Evolutionary conservation across 1,140 invertebrate genomes (phyloP).

Genomic region (Zaprionus inermis): DNA sequence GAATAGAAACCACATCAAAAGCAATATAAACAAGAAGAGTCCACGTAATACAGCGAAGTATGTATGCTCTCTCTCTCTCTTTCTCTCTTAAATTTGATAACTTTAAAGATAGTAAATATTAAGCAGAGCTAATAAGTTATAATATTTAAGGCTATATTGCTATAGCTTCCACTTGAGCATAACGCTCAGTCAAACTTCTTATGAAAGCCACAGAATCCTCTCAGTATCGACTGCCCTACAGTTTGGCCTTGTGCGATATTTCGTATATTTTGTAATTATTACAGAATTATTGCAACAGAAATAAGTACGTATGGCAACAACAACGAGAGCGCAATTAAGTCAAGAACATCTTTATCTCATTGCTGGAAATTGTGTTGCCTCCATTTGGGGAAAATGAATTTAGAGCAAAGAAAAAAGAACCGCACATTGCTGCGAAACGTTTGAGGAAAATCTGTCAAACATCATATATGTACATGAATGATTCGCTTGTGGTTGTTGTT

Average conservation of each 20-base stretch:
- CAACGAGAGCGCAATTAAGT: constrained; percentile 17
- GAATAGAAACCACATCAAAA: constrained; percentile 19
- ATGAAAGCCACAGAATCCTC: neutral
- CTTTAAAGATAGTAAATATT: neutral
- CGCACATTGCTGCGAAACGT: constrained; percentile 28
- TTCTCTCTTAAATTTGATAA: no score
- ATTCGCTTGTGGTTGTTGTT: constrained; percentile 5
- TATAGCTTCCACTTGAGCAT: no score
- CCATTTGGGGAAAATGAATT: constrained; percentile 43
- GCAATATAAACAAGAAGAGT: constrained; percentile 11
- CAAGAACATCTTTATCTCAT: constrained; percentile 61
- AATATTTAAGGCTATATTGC: no score
- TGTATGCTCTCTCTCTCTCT: constrained; percentile 7
- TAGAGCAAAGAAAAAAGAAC: constrained; percentile 16
- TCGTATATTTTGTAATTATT: constrained; percentile 79
- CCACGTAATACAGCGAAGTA: neutral
- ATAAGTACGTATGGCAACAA: constrained; percentile 5
- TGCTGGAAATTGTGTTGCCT: constrained; percentile 50
- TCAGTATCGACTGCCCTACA: constrained; percentile 47
- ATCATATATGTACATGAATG: constrained; percentile 15
- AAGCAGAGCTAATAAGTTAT: neutral
- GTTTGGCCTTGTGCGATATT: constrained; percentile 75
- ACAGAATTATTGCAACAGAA: constrained; percentile 58
- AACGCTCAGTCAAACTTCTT: neutral
- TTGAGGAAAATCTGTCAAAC: constrained; percentile 41